Conservation (phyloP, 92 coral and sea anemone species). For the Actinostola sp. region DNA sequence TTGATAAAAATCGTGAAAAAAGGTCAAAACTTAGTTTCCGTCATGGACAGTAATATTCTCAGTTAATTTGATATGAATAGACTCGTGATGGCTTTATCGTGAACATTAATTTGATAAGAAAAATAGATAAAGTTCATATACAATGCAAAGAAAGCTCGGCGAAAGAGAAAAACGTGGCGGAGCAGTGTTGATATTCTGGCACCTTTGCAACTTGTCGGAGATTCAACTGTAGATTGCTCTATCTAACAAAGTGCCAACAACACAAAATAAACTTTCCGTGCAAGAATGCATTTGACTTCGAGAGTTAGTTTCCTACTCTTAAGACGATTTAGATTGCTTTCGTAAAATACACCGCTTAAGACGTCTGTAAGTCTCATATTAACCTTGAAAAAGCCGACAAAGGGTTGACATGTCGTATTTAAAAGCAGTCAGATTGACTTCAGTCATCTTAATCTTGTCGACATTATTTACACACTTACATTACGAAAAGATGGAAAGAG, state of each 20-base stretch:
- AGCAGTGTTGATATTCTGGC: not conserved
- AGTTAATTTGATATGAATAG: not conserved
- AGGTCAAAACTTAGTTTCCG: constrained; percentile 24
- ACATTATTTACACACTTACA: not conserved
- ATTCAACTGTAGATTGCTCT: constrained; percentile 4
- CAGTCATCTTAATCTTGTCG: not conserved
- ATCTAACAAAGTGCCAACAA: constrained; percentile 10
- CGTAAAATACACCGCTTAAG: constrained; percentile 14
- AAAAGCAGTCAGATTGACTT: not conserved
- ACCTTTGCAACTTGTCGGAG: constrained; percentile 18
- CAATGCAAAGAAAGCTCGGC: not conserved
- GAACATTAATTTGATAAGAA: not conserved
- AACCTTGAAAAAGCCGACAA: constrained; percentile 14
- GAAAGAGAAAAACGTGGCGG: not conserved
- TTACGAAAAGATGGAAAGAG: too few species aligned
- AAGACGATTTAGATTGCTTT: constrained; percentile 28
- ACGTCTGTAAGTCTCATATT: constrained; percentile 6
- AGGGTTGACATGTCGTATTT: constrained; percentile 7
- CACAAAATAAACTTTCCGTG: constrained; percentile 35
- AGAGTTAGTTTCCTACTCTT: constrained; percentile 30
- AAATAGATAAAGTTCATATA: not conserved
- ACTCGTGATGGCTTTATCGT: not conserved
- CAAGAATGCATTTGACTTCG: constrained; percentile 22
- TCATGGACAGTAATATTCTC: not conserved
- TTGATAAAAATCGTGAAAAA: constrained; percentile 1